A percentile compares a stretch with the other conserved stretches of the same genome.
Conservation (phyloP, 1,140 invertebrate genomes). For the Macrostomum lignano region DNA sequence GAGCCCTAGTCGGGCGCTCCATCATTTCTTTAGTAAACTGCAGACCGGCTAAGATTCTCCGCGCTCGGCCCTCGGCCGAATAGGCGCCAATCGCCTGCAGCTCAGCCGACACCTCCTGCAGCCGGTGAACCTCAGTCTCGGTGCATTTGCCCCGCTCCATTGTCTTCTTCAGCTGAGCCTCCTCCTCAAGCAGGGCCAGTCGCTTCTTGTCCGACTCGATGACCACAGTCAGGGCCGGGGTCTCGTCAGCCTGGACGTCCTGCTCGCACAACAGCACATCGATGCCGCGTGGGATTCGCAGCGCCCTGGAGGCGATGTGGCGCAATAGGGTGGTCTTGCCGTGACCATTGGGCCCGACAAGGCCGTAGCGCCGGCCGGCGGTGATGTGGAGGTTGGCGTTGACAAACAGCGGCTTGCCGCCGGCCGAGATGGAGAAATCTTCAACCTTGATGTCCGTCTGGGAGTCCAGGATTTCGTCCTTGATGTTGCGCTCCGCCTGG, state of each 20-base stretch:
- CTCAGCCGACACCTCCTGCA: constrained; percentile 75
- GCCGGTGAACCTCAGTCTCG: constrained; percentile 40
- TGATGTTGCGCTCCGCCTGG: too few species aligned
- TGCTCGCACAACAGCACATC: constrained; percentile 95
- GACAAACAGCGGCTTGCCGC: constrained; percentile 83
- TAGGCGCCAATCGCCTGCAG: constrained; percentile 79
- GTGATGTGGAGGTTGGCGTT: constrained; percentile 82
- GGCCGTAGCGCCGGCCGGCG: constrained; percentile 65
- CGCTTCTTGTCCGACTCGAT: constrained; percentile 67
- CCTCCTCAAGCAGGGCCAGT: constrained; percentile 47
- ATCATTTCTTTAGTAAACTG: constrained; percentile 83
- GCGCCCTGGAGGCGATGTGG: constrained; percentile 56
- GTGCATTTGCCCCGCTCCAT: constrained; percentile 26
- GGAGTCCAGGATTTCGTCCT: not conserved
- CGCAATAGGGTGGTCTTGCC: constrained; percentile 91
- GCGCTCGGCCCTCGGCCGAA: constrained; percentile 68
- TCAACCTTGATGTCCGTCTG: constrained; percentile 34
- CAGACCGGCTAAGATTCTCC: constrained; percentile 76
- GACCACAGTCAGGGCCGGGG: constrained; percentile 62
- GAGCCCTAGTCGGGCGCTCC: constrained; percentile 62
- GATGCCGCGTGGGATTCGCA: constrained; percentile 75
- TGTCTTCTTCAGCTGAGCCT: constrained; percentile 41
- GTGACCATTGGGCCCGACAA: constrained; percentile 93
- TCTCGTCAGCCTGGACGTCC: constrained; percentile 60
- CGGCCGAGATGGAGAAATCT: constrained; percentile 84